Percentiles rank a stretch among this genome's conserved stretches.
phyloP scores from a whole-genome alignment of 2,888 invertebrate genomes.

The Danaus chrysippus region DNA sequence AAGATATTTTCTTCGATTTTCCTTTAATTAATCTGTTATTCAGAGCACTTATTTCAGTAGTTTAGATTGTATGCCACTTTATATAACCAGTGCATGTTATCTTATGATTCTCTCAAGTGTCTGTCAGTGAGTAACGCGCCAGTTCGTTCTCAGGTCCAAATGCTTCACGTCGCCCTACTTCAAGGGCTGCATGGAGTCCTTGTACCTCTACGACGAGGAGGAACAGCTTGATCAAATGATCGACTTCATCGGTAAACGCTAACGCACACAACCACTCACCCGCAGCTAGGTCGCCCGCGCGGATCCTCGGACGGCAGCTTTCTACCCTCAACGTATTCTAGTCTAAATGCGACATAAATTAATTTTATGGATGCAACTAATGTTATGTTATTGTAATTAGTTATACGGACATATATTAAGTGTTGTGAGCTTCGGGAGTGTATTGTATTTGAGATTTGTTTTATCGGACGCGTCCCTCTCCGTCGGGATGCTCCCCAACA shows the following conservation, averaged over 20 bases:
- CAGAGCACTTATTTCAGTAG: no score
- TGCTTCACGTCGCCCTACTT: slow-evolving; percentile 90
- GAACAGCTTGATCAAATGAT: slow-evolving; percentile 88
- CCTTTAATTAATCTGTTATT: no score
- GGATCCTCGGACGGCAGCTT: slow-evolving; percentile 69
- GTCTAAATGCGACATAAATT: slow-evolving; percentile 70
- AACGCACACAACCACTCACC: slow-evolving; percentile 52
- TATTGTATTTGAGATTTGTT: slow-evolving; percentile 64
- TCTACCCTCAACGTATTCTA: slow-evolving; percentile 79
- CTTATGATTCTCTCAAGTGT: background rate
- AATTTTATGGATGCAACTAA: slow-evolving; percentile 70
- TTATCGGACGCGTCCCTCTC: slow-evolving; percentile 45
- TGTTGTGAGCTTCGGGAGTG: slow-evolving; percentile 66
- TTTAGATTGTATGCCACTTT: no score
- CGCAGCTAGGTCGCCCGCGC: no score
- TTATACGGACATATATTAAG: slow-evolving; percentile 64
- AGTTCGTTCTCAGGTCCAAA: slow-evolving; percentile 81
- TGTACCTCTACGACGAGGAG: slow-evolving; percentile 87
- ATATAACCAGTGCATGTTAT: background rate
- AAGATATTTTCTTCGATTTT: no score
- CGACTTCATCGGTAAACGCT: slow-evolving; percentile 86
- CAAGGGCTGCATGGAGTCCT: slow-evolving; percentile 89
- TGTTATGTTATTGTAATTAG: slow-evolving; percentile 67
- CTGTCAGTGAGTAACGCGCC: background rate
- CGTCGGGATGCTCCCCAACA: slow-evolving; percentile 60